Percentiles rank a stretch among this genome's conserved stretches.
phyloP scores from a whole-genome alignment of 2,113 vertebrate genomes.

The Mobula birostris region DNA sequence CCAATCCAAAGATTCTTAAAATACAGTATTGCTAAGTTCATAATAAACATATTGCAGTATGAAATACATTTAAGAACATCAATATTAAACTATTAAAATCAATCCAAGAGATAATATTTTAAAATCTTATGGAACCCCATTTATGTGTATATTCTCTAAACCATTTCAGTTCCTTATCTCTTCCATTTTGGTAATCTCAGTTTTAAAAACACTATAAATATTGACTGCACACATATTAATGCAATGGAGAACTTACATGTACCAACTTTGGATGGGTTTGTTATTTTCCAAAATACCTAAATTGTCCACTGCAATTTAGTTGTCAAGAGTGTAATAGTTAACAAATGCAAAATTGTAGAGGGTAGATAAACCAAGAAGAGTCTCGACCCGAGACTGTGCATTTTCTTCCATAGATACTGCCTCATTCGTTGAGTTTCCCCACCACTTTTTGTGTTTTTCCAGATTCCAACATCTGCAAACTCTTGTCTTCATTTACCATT shows the following conservation, averaged over 20 bases:
- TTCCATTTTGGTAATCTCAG: neutral
- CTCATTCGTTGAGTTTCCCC: too few species aligned
- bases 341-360: neutral
- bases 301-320: too few species aligned
- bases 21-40: neutral
- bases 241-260: neutral
- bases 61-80: neutral
- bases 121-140: neutral
- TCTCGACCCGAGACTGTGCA: too few species aligned
- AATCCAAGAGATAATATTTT: neutral
- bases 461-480: too few species aligned
- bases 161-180: neutral
- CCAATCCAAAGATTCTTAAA: neutral
- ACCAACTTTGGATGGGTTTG: neutral
- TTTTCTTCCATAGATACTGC: too few species aligned
- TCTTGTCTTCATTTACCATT: too few species aligned
- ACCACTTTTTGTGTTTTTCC: too few species aligned
- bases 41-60: neutral
- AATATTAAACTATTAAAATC: neutral
- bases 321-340: neutral
- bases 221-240: neutral
- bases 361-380: too few species aligned
- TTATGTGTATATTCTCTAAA: neutral
- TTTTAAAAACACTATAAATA: neutral
- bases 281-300: neutral